phyloP scores from a whole-genome alignment of 1,140 invertebrate genomes.

The Leptopilina clavipes region DNA sequence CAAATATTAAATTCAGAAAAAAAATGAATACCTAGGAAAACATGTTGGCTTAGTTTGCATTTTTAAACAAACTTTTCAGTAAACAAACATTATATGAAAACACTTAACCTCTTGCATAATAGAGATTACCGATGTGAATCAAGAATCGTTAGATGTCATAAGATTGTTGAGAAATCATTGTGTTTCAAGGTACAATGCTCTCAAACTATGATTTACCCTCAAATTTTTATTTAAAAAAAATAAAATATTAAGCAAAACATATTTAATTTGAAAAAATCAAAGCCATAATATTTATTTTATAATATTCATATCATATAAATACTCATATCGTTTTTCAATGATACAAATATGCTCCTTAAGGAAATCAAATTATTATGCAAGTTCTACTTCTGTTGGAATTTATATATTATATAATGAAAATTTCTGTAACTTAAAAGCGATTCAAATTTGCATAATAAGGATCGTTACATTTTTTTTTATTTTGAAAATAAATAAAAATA shows the following conservation, averaged over 20 bases:
- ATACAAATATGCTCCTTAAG: not conserved
- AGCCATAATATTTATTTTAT: not conserved
- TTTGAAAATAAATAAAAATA: not conserved
- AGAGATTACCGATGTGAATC: slow-evolving; percentile 14
- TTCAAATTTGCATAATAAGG: not conserved
- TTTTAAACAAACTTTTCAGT: slow-evolving; percentile 7
- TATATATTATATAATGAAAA: slow-evolving; percentile 11
- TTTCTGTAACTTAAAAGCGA: slow-evolving; percentile 6
- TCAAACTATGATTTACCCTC: not conserved
- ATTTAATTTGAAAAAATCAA: no score
- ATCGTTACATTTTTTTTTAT: slow-evolving; percentile 12
- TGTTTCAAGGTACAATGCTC: slow-evolving; percentile 20
- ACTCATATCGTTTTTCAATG: no score
- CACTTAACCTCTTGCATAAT: slow-evolving; percentile 1
- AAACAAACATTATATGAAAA: slow-evolving; percentile 26
- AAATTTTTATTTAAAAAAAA: not conserved
- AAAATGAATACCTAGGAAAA: not conserved
- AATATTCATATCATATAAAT: no score
- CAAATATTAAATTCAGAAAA: not conserved
- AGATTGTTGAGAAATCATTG: slow-evolving; percentile 22
- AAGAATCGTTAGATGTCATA: slow-evolving; percentile 14
- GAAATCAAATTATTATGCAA: slow-evolving; percentile 15
- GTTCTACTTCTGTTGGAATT: slow-evolving; percentile 14
- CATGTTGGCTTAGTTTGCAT: not conserved
- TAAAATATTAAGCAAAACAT: not conserved